Base-by-base conservation (phyloP, 2,797 vertebrate species). In the Scleropages formosus region DNA sequence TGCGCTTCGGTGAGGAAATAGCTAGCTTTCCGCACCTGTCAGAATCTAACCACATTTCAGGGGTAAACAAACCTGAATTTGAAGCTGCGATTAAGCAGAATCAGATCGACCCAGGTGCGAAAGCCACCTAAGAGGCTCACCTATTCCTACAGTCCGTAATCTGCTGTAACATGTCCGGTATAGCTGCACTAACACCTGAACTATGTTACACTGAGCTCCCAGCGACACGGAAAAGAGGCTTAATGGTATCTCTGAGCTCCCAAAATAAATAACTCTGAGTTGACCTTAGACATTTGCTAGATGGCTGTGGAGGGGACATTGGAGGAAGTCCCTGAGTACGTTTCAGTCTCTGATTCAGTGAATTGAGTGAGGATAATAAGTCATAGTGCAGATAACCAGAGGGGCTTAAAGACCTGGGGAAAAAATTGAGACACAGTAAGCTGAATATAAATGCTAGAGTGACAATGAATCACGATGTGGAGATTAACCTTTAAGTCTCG, bases 401-500 rank as follows among this genome's bases (percentile, higher is more conserved):
- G 78, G 78, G 79, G 79, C 78, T 83, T 83, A 84, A 84, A 84
- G 79, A 82, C 78, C 77, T 75, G 80, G 72, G 81, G 60, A 51
- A 74, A 60, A 71, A 74, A 26, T 64, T 3, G 24, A 74, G 75
- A 82, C 77, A 78, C 78, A 75, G 80, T 84, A 83, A 83, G 84
- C 80, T 68, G 84, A 84, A 82, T 82, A 83, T 79, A 82, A 87
- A 86, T 78, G 79, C 80, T 81, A 79, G 82, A 85, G 83, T 80
- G 84, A 82, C 86, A 83, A 79, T 85, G 84, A 87, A 87, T 87
- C 84, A 85, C 82, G 83, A 85, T 82, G 78, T 75, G 69, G 82
- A 82, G 84, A 86, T 87, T 87, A 86, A 84, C 82, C 83, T 86
- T 86, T 87, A 87, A 85, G 78, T 85, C 81, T 67, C 51, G 76